A percentile compares a stretch with the other conserved stretches of the same genome.
Evolutionary conservation across 2,888 invertebrate species (phyloP).

Genomic region (Eilema caniola): DNA sequence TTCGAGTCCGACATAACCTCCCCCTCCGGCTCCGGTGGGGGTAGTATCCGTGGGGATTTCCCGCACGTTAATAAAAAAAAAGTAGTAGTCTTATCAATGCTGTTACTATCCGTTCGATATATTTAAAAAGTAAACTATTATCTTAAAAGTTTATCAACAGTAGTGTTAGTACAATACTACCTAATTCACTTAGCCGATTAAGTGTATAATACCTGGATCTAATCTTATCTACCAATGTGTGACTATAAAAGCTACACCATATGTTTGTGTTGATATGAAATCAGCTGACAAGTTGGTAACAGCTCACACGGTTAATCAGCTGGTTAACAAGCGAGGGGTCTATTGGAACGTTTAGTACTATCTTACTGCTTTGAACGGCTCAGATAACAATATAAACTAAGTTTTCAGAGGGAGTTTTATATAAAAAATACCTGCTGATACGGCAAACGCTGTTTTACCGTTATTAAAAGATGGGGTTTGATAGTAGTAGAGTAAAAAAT

Average conservation of each 20-base stretch:
- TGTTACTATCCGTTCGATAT: background rate
- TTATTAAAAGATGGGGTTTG: no score
- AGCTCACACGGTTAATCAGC: background rate
- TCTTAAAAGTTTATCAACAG: background rate
- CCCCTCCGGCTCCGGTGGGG: no score
- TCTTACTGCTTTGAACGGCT: background rate
- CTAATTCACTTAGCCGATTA: background rate
- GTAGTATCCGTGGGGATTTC: no score
- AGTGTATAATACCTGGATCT: background rate
- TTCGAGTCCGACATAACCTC: no score
- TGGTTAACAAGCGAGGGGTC: background rate
- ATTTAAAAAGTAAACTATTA: background rate
- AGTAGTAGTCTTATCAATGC: no score
- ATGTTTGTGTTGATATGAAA: background rate
- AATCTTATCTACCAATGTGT: background rate
- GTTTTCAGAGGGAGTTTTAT: no score
- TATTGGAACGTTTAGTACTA: background rate
- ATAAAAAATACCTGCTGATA: no score
- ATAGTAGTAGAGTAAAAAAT: no score
- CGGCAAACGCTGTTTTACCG: no score
- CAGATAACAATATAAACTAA: background rate
- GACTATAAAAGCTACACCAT: background rate
- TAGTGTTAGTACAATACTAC: background rate
- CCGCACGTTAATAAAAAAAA: no score
- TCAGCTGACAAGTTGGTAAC: background rate